Percentiles rank a stretch among this genome's conserved stretches.
These are phyloP conservation scores for Axea sp. DNA, from an alignment of 2,888 invertebrate genomes.

Conservation along the genomic window DNA sequence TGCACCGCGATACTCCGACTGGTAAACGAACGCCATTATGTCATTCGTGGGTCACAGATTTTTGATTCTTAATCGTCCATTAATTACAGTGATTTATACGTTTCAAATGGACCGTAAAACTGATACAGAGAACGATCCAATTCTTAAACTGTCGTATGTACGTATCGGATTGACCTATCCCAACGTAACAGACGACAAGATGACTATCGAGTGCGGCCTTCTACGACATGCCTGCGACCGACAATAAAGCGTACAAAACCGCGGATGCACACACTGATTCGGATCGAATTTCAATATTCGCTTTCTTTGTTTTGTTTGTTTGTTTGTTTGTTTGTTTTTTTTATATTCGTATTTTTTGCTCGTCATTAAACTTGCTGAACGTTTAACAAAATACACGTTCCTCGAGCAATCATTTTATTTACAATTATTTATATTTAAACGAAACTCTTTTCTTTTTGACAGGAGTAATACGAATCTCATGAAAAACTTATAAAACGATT, in stretches of 20 bases:
- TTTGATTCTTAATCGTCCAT: conserved; percentile 53
- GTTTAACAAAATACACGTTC: conserved; percentile 7
- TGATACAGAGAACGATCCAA: conserved; percentile 74
- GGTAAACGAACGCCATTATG: conserved; percentile 46
- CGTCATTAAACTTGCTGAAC: conserved; percentile 14
- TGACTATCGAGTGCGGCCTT: conserved; percentile 73
- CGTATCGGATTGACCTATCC: conserved; percentile 73
- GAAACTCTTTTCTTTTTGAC: too few relatives aligned
- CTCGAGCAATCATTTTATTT: conserved; percentile 8
- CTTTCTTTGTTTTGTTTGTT: too few relatives aligned
- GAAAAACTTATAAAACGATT: too few relatives aligned
- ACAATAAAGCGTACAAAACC: conserved; percentile 47
- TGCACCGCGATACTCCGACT: conserved; percentile 3
- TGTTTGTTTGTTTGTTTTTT: not conserved
- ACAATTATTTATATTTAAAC: too few relatives aligned
- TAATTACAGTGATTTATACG: conserved; percentile 56
- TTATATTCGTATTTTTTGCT: conserved; percentile 5
- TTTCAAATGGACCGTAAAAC: conserved; percentile 55
- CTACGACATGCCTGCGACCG: conserved; percentile 50
- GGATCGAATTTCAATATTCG: conserved; percentile 48
- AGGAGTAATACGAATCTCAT: too few relatives aligned
- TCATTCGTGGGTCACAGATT: conserved; percentile 29
- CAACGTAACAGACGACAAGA: conserved; percentile 76
- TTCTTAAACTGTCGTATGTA: conserved; percentile 70
- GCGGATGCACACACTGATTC: conserved; percentile 46